phyloP scores from a whole-genome alignment of 2,888 invertebrate genomes.

The Pimpla rufipes region DNA sequence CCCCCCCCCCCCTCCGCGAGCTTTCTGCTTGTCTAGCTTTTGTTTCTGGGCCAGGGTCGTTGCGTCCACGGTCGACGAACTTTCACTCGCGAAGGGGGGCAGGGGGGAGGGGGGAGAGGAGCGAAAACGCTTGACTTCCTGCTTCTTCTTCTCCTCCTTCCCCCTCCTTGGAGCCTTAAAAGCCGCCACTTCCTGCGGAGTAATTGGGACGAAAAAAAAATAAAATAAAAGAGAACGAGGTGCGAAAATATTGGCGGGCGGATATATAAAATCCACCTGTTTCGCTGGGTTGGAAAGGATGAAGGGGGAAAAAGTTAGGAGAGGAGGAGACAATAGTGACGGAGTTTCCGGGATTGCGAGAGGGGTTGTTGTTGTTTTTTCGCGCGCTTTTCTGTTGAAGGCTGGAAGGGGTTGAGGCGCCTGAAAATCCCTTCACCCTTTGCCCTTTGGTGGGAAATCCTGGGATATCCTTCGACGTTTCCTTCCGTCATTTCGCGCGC shows the following conservation, averaged over 20 bases:
- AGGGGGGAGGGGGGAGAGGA: not conserved
- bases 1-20: not conserved
- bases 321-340: constrained; percentile 27
- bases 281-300: constrained; percentile 11
- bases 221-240: not conserved
- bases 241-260: constrained; percentile 18
- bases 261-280: constrained; percentile 53
- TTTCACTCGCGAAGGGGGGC: constrained; percentile 66
- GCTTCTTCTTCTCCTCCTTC: not conserved
- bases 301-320: constrained; percentile 2
- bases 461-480: not conserved
- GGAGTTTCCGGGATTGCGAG: constrained; percentile 23
- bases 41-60: constrained; percentile 86
- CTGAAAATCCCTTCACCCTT: constrained; percentile 28
- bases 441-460: constrained; percentile 47
- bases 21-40: constrained; percentile 74
- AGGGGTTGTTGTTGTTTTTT: constrained; percentile 47
- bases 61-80: constrained; percentile 80
- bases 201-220: constrained; percentile 32
- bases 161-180: not conserved
- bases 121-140: constrained; percentile 3
- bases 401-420: constrained; percentile 36
- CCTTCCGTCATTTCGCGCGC: constrained; percentile 45
- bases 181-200: not conserved
- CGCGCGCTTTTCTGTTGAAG: constrained; percentile 40